Conservation (phyloP, 2,113 vertebrate genomes). For the Neodontobutis hainanensis region DNA sequence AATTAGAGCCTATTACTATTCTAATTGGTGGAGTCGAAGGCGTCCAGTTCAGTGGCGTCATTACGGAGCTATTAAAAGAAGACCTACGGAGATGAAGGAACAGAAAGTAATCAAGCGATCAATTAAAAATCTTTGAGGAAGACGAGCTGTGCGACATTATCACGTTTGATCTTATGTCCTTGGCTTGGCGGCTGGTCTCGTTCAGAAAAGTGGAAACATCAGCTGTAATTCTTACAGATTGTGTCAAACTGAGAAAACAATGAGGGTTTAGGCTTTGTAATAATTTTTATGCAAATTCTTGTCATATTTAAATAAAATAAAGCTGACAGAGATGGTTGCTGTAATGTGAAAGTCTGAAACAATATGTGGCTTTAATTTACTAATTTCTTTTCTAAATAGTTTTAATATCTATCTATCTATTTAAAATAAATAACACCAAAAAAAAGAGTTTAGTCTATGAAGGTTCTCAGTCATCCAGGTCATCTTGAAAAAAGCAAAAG, state of each 20-base stretch:
- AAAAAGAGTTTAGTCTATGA: no score
- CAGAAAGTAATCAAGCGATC: constrained; percentile 81
- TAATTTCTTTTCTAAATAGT: no score
- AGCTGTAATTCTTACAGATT: constrained; percentile 39
- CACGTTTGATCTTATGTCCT: constrained; percentile 77
- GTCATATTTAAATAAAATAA: no score
- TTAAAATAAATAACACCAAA: no score
- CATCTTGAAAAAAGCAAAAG: no score
- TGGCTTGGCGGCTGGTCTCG: constrained; percentile 56
- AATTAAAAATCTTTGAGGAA: constrained; percentile 76
- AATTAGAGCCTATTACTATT: constrained; percentile 97
- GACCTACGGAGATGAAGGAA: constrained; percentile 71
- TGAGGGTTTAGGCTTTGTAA: no score
- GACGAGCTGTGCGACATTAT: constrained; percentile 75
- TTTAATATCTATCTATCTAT: no score
- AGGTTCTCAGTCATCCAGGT: no score
- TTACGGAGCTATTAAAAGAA: constrained; percentile 81
- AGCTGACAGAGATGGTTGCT: no score
- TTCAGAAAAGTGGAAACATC: constrained; percentile 33
- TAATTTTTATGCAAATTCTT: no score
- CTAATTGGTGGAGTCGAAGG: constrained; percentile 80
- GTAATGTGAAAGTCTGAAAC: no score
- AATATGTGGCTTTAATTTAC: no score
- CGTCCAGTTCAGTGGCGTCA: constrained; percentile 72
- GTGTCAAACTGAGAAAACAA: constrained; percentile 2